Evolutionary conservation across 2,113 vertebrate species (phyloP), one percentile per base, ranked within the genome.

Genomic region (Gasterosteus nipponicus): DNA sequence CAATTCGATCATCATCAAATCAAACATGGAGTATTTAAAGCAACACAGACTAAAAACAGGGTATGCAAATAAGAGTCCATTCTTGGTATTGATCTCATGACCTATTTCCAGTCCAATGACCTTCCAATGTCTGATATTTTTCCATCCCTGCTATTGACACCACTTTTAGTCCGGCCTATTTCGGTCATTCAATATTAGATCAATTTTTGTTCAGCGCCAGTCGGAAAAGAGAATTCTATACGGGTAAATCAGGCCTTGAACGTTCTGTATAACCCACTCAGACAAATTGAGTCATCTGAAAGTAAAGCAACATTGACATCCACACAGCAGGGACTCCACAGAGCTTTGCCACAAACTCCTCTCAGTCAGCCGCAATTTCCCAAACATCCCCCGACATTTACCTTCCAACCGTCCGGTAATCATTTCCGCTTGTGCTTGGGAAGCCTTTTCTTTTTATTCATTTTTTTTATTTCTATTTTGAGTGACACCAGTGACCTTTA

Each of bases 71-170:
- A 59, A 10, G 5, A 41, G 6, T 3, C 38, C 18, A 69, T n/a
- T 56, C 74, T 58, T 73, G 22, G 68, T 56, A 81, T 69, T 69
- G 69, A 83, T 82, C 64, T 64, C 31, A 64, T 77, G 75, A 74
- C 80, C 84, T 58, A 82, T 60, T 83, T 87, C 63, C 69, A 82
- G 70, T 63, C 22, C 22, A 73, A 77, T 85, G 77, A 86, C 83
- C 84, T 82, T 73, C 70, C 77, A 69, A 81, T 22, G 18, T 35
- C 73, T 54, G 31, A 65, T 33, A 33, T 26, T 69, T 57, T 68
- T 38, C 39, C 42, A 75, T 73, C 49, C n/a, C 54, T 26, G 46
- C 54, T 71, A 64, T 15, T 69, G 76, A 63, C 71, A 75, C 44
- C 22, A 33, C 14, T 72, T 42, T 12, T 70, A 73, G 79, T 5